These are phyloP conservation scores for Unio pictorum DNA, from an alignment of 2,888 invertebrate species.

Conservation along the genomic window DNA sequence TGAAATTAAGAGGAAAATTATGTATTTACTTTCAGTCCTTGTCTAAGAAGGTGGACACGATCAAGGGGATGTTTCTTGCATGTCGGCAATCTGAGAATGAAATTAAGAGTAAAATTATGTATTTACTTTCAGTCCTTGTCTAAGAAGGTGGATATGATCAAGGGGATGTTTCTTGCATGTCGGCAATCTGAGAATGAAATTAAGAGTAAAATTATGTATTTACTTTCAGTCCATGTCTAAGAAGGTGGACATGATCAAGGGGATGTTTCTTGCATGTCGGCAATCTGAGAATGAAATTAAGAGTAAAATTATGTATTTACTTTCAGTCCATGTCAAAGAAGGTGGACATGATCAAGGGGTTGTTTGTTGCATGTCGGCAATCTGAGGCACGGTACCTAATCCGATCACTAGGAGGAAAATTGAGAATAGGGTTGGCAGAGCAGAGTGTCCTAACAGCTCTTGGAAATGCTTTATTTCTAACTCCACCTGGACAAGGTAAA, in stretches of 20 bases:
- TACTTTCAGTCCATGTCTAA: slow-evolving; percentile 75
- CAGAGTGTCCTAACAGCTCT: slow-evolving; percentile 93
- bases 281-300: slow-evolving; percentile 77
- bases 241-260: slow-evolving; percentile 92
- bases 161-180: slow-evolving; percentile 93
- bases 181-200: slow-evolving; percentile 72
- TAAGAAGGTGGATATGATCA: slow-evolving; percentile 92
- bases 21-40: slow-evolving; percentile 64
- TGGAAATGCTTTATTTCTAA: slow-evolving; percentile 85
- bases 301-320: not conserved
- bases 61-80: slow-evolving; percentile 93
- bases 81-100: slow-evolving; percentile 77
- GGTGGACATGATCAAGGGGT: slow-evolving; percentile 89
- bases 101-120: too few relatives aligned
- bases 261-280: slow-evolving; percentile 92
- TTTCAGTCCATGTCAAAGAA: slow-evolving; percentile 79
- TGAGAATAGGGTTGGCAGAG: slow-evolving; percentile 96
- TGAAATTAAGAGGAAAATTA: too few relatives aligned
- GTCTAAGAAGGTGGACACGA: slow-evolving; percentile 89
- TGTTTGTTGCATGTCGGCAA: slow-evolving; percentile 92
- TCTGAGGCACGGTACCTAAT: slow-evolving; percentile 90
- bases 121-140: slow-evolving; percentile 72
- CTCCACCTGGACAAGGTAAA: slow-evolving; percentile 80
- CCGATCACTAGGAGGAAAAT: slow-evolving; percentile 91
- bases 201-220: not conserved